Percentiles rank a stretch among this genome's conserved stretches.
These are phyloP conservation scores for Xiphorhynchus elegans DNA, from an alignment of 2,113 vertebrate genomes.

Conservation along the genomic window DNA sequence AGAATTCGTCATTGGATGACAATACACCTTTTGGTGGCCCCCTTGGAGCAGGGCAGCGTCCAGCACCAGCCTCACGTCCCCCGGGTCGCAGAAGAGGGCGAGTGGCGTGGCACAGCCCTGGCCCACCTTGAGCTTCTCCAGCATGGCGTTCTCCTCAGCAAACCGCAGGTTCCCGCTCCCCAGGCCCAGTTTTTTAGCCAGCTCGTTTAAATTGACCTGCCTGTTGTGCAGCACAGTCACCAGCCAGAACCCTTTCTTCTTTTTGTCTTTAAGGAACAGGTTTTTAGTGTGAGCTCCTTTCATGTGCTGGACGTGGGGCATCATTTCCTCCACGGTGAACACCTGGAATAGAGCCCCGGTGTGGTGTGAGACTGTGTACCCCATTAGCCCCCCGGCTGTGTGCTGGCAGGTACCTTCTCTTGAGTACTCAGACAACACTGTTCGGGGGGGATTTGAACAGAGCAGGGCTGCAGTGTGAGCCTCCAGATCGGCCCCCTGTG, in stretches of 20 bases:
- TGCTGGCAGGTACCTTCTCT: neutral
- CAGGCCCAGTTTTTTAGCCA: constrained; percentile 88
- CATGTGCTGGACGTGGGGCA: constrained; percentile 87
- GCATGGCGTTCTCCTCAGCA: constrained; percentile 87
- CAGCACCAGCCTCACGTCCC: constrained; percentile 83
- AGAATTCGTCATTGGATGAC: constrained; percentile 93
- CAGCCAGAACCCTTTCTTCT: constrained; percentile 90
- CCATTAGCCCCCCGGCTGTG: neutral
- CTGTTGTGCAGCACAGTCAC: constrained; percentile 86
- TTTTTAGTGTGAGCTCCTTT: constrained; percentile 89
- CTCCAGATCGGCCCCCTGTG: too few relatives aligned
- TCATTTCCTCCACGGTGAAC: constrained; percentile 96
- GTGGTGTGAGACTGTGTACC: neutral
- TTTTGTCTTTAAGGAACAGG: constrained; percentile 95
- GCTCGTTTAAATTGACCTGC: constrained; percentile 86
- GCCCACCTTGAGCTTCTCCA: constrained; percentile 88
- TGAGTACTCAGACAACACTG: neutral
- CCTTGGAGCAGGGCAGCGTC: constrained; percentile 85
- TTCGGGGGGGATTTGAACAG: neutral
- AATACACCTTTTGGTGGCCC: constrained; percentile 83
- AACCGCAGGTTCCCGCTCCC: constrained; percentile 91
- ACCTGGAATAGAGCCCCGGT: constrained; percentile 77
- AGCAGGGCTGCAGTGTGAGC: neutral
- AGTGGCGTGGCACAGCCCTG: constrained; percentile 88
- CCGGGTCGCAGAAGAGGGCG: constrained; percentile 86